Conservation (phyloP, 1,140 invertebrate genomes). For the Drosophila leontia region DNA sequence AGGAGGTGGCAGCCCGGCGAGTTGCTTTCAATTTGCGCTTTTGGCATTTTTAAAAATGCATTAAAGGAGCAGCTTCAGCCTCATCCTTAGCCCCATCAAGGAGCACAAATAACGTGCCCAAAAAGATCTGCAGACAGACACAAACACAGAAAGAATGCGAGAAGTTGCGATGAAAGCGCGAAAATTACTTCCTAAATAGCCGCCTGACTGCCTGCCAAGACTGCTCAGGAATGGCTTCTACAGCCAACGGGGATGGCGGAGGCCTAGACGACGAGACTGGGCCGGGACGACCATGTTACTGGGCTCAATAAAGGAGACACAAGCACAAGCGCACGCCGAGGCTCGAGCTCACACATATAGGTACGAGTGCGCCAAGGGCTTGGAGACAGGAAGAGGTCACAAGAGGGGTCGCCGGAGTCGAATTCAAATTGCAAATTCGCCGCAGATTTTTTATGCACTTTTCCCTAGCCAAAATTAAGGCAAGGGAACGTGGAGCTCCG, state of each 20-base stretch:
- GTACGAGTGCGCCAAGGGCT: slow-evolving; percentile 14
- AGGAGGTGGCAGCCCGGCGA: slow-evolving; percentile 21
- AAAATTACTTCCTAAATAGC: slow-evolving; percentile 83
- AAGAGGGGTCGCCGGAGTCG: slow-evolving; percentile 44
- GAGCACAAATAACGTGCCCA: slow-evolving; percentile 73
- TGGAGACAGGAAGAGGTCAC: slow-evolving; percentile 27
- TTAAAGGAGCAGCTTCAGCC: slow-evolving; percentile 57
- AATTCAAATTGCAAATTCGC: slow-evolving; percentile 82
- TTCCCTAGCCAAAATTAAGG: slow-evolving; percentile 80
- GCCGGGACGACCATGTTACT: slow-evolving; percentile 55
- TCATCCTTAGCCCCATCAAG: slow-evolving; percentile 30
- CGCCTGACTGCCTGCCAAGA: slow-evolving; percentile 81
- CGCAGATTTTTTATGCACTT: slow-evolving; percentile 82
- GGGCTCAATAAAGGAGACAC: slow-evolving; percentile 75
- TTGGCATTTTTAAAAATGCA: slow-evolving; percentile 82
- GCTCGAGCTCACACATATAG: slow-evolving; percentile 21
- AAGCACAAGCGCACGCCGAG: slow-evolving; percentile 29
- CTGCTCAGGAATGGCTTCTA: slow-evolving; percentile 22
- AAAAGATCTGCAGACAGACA: slow-evolving; percentile 72
- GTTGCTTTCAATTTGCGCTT: slow-evolving; percentile 79
- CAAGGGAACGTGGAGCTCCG: slow-evolving; percentile 67
- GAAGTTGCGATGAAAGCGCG: slow-evolving; percentile 78
- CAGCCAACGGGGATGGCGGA: too few species aligned
- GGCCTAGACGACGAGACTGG: slow-evolving; percentile 35
- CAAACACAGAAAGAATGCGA: slow-evolving; percentile 35